Base-by-base conservation (phyloP, 2,113 vertebrate species). In the Pogona vitticeps region DNA sequence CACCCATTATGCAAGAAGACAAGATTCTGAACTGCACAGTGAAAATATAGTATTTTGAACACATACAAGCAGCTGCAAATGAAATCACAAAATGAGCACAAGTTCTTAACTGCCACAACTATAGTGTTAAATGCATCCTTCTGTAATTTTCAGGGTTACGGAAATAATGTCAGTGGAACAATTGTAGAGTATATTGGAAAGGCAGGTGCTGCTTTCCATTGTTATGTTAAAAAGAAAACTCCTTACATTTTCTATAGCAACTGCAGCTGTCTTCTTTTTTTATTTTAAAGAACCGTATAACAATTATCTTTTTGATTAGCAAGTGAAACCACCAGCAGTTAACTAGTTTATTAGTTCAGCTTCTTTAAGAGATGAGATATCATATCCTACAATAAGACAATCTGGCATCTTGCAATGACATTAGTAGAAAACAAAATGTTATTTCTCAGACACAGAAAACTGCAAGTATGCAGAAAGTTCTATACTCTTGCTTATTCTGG, bases 201-300 rank as follows among this genome's bases (percentile, higher is more conserved):
- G 85, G 84, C 94, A 94, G 94, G 94, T 94, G 94, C 83, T 93
- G 85, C n/a, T 71, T 33, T 85, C 86, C 86, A 92, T 89, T 95
- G 81, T 94, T 89, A 93, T 90, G 91, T 91, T 94, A 94, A 95
- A 90, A 89, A 91, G 18, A 81, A 65, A 42, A 31, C 28, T 88
- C 82, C 80, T 76, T 90, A 81, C 86, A 89, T 85, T 92, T 26
- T 80, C 89, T 83, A 87, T 1, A 84, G 84, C 84, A 92, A 87
- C 31, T 92, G 88, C 88, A 91, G 86, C 91, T 96, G 91, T 86
- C 88, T 93, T 92, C 89, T 83, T 86, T 78, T 67, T 40, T 81
- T 81, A 68, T 6, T 6, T 10, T 10, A 81, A 42, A 68, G 63
- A 86, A 81, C 0, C 52, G 36, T 86, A 42, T 70, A 86, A 81